A percentile compares a stretch with the other conserved stretches of the same genome.
These are phyloP conservation scores for Caenorhabditis doughertyi DNA, from an alignment of 2,888 invertebrate genomes.

Conservation along the genomic window DNA sequence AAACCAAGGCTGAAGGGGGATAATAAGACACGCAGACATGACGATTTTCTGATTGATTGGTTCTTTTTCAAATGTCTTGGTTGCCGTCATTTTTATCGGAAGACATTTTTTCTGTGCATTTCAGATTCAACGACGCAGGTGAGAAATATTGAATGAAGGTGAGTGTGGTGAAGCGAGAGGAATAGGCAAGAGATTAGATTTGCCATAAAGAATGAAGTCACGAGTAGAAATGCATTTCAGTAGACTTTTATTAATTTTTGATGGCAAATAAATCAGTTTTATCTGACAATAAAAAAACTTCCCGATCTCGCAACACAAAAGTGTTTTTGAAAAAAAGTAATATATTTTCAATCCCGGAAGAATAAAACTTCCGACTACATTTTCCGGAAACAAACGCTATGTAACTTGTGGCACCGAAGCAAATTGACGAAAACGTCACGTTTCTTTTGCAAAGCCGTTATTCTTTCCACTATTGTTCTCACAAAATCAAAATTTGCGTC, in stretches of 20 bases:
- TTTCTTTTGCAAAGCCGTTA: conserved; percentile 9
- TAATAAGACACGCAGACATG: conserved; percentile 41
- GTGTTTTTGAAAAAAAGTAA: neutral
- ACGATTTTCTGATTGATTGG: conserved; percentile 50
- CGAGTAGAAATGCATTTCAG: neutral
- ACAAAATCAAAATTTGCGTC: conserved; percentile 46
- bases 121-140: conserved; percentile 32
- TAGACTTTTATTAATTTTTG: neutral
- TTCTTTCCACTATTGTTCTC: conserved; percentile 36
- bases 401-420: neutral
- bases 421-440: conserved; percentile 9
- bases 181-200: conserved; percentile 1
- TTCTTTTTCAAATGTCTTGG: conserved; percentile 3
- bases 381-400: neutral
- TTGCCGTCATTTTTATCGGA: neutral
- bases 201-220: neutral
- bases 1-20: conserved; percentile 4
- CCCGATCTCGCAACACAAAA: neutral
- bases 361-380: neutral
- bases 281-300: no score
- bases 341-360: neutral
- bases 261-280: no score
- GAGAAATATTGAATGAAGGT: conserved; percentile 10
- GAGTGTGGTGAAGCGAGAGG: neutral
- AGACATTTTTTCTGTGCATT: conserved; percentile 41